A percentile compares a stretch with the other conserved stretches of the same genome.
Conservation (phyloP, 2,113 vertebrate species). For the Tricholaema leucomelas region DNA sequence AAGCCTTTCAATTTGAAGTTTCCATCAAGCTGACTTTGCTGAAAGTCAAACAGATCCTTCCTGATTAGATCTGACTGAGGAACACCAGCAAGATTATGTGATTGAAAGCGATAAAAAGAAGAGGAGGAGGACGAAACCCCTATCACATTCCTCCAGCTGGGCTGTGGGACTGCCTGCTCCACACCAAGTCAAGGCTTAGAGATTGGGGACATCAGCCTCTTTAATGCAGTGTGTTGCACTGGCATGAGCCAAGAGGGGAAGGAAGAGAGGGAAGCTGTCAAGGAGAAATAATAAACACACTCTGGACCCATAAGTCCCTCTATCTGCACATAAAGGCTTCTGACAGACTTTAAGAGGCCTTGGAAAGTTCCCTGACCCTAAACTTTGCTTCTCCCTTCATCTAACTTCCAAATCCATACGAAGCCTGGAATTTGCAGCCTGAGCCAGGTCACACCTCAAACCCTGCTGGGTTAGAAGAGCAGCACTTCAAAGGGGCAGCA, state of each 20-base stretch:
- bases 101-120: constrained; percentile 7
- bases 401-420: background rate
- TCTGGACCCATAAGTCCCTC: background rate
- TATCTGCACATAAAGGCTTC: background rate
- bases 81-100: constrained; percentile 20
- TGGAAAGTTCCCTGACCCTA: background rate
- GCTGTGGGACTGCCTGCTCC: background rate
- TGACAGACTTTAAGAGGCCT: background rate
- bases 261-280: background rate
- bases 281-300: background rate
- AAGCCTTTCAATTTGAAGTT: constrained; percentile 59
- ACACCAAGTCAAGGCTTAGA: background rate
- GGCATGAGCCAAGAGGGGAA: background rate
- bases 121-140: background rate
- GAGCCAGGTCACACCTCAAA: background rate
- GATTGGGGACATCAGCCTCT: background rate
- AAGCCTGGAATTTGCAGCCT: background rate
- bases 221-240: background rate
- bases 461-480: background rate
- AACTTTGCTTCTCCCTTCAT: background rate
- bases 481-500: background rate
- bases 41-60: constrained; percentile 60
- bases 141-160: background rate
- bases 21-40: constrained; percentile 57
- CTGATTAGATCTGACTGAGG: constrained; percentile 62